Evolutionary conservation across 2,797 vertebrate genomes (phyloP), one percentile per base, ranked within the genome.

Genomic region (Melanotaenia pygmaea): DNA sequence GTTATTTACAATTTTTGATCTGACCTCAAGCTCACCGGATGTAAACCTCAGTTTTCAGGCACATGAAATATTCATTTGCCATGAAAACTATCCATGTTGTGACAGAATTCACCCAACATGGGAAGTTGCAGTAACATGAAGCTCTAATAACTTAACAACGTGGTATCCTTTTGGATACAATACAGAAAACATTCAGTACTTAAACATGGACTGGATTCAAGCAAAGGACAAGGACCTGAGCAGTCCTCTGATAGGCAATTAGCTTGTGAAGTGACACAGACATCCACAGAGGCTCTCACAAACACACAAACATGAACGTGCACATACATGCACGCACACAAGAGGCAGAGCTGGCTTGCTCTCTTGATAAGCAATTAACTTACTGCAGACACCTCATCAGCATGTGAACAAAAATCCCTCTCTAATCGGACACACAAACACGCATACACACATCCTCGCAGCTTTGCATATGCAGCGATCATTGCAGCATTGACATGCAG

Each of bases 281-380:
- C 76, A 59, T 62, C 64, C 32, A 59, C 1, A 74, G 26, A 74
- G 60, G 53, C 64, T 45, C 66, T 16, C 59, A 68, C 63, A 85
- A 83, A 82, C 54, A 68, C 76, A 82, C 77, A 50, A 73, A 76
- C 10, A 59, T 57, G 70, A 32, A 28, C 20, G 65, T 67, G 71
- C 74, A 70, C 64, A 73, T 9, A 61, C 38, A 65, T 74, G 74
- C 64, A 53, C 9, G 47, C 51, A 26, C 37, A 56, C 70, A 76
- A 24, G 68, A 84, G 66, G 72, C 76, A 82, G 79, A 67, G 77
- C 78, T 80, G 86, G 84, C 86, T 82, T 86, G 84, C 88, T 92
- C 91, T 93, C 93, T 91, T 91, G 90, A 91, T 91, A 89, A 87
- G 88, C 90, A 93, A 93, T 94, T 93, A 93, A 92, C 91, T 93